phyloP scores from a whole-genome alignment of 2,888 invertebrate genomes.

The Unio delphinus region DNA sequence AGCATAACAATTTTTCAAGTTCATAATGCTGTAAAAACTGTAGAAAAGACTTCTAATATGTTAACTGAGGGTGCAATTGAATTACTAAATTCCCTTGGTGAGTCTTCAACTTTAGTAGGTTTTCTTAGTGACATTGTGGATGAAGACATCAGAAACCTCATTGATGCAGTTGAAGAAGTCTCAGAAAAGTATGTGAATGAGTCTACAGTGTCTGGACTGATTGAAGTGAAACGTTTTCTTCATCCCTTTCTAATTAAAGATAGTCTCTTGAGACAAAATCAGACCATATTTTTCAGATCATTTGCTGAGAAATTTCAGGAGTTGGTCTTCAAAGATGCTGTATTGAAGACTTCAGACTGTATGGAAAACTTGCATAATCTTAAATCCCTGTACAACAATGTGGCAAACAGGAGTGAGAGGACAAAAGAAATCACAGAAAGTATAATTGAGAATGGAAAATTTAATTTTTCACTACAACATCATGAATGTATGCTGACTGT shows the following conservation, averaged over 20 bases:
- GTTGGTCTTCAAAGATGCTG: slow-evolving; percentile 7
- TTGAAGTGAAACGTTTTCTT: slow-evolving; percentile 37
- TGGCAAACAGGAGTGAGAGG: slow-evolving; percentile 43
- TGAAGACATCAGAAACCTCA: slow-evolving; percentile 44
- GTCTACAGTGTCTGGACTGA: slow-evolving; percentile 41
- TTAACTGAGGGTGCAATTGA: slow-evolving; percentile 12
- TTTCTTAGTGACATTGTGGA: slow-evolving; percentile 32
- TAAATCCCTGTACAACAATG: slow-evolving; percentile 39
- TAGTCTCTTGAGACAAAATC: neutral
- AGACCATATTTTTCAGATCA: neutral
- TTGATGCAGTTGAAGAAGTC: slow-evolving; percentile 50
- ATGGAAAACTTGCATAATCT: slow-evolving; percentile 34
- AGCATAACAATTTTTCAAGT: slow-evolving; percentile 14
- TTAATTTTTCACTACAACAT: slow-evolving; percentile 14
- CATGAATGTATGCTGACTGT: slow-evolving; percentile 15
- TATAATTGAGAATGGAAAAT: slow-evolving; percentile 28
- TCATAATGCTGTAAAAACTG: slow-evolving; percentile 7
- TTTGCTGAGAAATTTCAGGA: slow-evolving; percentile 14
- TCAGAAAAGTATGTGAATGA: slow-evolving; percentile 45
- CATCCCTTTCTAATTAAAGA: slow-evolving; percentile 22
- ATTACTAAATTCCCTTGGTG: slow-evolving; percentile 19
- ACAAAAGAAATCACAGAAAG: slow-evolving; percentile 26
- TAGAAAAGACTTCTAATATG: neutral
- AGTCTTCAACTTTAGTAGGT: slow-evolving; percentile 17
- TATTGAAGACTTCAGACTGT: slow-evolving; percentile 29